These are phyloP conservation scores for Microctonus hyperodae DNA, from an alignment of 2,888 invertebrate species.

Conservation along the genomic window DNA sequence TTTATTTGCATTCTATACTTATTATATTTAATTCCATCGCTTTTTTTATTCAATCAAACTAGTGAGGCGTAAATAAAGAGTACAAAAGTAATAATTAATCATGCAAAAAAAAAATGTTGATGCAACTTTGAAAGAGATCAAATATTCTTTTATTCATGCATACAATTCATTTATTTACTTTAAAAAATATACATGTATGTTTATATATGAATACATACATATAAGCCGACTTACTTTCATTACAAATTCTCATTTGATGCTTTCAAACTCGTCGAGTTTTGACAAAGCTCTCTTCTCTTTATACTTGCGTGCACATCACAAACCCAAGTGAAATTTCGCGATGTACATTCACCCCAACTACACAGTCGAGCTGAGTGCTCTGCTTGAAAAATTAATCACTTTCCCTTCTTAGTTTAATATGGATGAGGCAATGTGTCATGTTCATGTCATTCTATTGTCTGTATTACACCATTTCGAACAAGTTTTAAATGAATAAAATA, in stretches of 20 bases:
- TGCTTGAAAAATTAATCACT: conserved; percentile 19
- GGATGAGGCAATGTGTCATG: not conserved
- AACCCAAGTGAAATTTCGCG: conserved; percentile 24
- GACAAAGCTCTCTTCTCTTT: conserved; percentile 11
- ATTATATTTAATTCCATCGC: too few species aligned
- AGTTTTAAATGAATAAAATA: not conserved
- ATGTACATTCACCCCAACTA: conserved; percentile 4
- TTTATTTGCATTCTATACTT: too few species aligned
- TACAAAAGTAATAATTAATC: not conserved
- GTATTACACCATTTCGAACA: not conserved
- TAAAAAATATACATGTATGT: too few species aligned
- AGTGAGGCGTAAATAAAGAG: not conserved
- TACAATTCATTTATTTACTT: too few species aligned
- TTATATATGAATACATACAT: not conserved
- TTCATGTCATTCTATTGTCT: not conserved
- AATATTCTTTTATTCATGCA: not conserved
- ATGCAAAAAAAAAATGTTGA: not conserved
- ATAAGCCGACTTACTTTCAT: conserved; percentile 26
- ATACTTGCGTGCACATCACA: conserved; percentile 17
- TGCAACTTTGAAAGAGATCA: not conserved
- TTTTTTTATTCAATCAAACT: too few species aligned
- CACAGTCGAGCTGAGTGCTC: conserved; percentile 5
- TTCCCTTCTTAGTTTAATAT: conserved; percentile 3
- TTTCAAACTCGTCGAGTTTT: conserved; percentile 17
- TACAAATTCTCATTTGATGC: conserved; percentile 35